phyloP scores from a whole-genome alignment of 1,140 invertebrate species.

The Bombus cullumanus region DNA sequence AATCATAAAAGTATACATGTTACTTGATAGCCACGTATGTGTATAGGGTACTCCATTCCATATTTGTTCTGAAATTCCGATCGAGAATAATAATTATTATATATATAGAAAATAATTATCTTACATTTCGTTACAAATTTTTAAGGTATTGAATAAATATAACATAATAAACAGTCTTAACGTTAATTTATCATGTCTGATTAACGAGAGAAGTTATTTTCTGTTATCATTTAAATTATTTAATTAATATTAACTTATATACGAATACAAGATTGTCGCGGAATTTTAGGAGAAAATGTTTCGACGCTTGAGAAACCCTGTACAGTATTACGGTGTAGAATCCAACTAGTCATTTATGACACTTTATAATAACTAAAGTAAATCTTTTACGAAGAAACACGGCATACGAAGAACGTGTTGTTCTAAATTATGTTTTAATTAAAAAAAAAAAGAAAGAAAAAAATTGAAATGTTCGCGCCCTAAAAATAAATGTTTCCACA shows the following conservation, averaged over 20 bases:
- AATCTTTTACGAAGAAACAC: constrained; percentile 49
- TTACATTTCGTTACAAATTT: constrained; percentile 1
- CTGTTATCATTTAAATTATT: not conserved
- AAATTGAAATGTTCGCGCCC: not conserved
- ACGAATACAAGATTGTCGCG: too few species aligned
- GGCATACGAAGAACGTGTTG: constrained; percentile 33
- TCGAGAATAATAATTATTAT: not conserved
- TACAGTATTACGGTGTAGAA: constrained; percentile 60
- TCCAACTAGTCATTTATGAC: constrained; percentile 67
- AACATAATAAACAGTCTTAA: not conserved
- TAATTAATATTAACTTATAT: not conserved
- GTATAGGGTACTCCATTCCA: constrained; percentile 36
- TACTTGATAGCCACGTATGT: constrained; percentile 69
- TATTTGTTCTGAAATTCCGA: constrained; percentile 29
- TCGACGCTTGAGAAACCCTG: constrained; percentile 23
- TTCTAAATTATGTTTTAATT: constrained; percentile 42
- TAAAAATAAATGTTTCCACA: not conserved
- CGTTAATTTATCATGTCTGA: not conserved
- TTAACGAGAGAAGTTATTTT: not conserved
- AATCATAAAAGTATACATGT: constrained; percentile 71
- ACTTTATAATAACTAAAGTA: constrained; percentile 59
- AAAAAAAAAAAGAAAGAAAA: not conserved
- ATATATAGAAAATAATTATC: constrained; percentile 2
- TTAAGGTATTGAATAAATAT: not conserved
- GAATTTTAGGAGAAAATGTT: constrained; percentile 19